Conservation (phyloP, 2,113 vertebrate species). For the Ellobius talpinus region DNA sequence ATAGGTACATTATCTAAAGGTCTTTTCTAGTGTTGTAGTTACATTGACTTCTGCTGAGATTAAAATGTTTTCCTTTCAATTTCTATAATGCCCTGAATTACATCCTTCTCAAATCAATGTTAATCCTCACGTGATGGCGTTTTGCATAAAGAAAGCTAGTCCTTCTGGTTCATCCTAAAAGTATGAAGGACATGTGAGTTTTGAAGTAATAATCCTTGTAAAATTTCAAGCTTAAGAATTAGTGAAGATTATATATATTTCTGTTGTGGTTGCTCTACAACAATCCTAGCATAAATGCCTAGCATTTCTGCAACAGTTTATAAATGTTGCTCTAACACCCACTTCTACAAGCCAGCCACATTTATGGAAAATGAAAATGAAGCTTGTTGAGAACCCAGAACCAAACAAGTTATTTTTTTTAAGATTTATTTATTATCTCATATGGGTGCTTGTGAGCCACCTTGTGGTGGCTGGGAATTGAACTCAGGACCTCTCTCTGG, state of each 20-base stretch:
- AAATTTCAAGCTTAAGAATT: not conserved
- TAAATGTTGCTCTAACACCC: not conserved
- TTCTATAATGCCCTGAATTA: not conserved
- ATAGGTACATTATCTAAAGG: not conserved
- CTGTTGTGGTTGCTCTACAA: not conserved
- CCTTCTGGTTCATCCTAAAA: not conserved
- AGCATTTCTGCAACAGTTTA: not conserved
- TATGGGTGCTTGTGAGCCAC: too few relatives aligned
- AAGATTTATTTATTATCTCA: too few relatives aligned
- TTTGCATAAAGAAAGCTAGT: not conserved
- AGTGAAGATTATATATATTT: not conserved
- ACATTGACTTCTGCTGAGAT: slow-evolving; percentile 9
- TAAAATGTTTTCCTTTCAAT: slow-evolving; percentile 42
- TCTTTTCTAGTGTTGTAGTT: slow-evolving; percentile 46
- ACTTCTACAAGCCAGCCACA: not conserved
- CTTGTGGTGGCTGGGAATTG: too few relatives aligned
- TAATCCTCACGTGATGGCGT: not conserved
- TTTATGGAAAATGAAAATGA: not conserved
- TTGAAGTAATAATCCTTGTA: not conserved
- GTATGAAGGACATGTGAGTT: not conserved
- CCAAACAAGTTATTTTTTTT: not conserved
- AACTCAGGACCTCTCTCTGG: too few relatives aligned
- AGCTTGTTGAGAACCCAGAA: not conserved
- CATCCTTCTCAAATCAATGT: not conserved
- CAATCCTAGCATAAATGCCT: not conserved